Conservation (phyloP, 2,113 vertebrate genomes). For the Hippocampus zosterae region DNA sequence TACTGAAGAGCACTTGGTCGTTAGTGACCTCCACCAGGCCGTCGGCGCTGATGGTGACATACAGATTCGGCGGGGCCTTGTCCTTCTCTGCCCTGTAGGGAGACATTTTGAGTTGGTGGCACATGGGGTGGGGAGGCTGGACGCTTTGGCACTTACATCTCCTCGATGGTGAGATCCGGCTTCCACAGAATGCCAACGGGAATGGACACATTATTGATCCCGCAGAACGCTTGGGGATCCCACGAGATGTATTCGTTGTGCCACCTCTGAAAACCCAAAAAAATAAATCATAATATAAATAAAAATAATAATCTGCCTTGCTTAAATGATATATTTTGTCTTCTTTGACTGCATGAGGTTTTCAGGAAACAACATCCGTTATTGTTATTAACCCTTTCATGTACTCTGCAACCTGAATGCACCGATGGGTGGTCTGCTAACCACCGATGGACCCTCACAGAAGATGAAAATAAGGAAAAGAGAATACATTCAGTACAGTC, state of each 20-base stretch:
- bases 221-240: background rate
- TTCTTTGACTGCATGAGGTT: no score
- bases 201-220: background rate
- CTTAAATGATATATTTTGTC: constrained; percentile 24
- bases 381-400: no score
- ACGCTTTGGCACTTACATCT: background rate
- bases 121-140: no score
- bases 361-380: no score
- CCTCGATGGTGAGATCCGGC: constrained; percentile 1
- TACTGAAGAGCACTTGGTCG: constrained; percentile 55
- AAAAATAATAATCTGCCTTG: no score
- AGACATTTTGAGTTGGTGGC: no score
- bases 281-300: no score
- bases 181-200: background rate
- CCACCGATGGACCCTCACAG: background rate
- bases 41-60: constrained; percentile 35
- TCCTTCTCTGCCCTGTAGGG: constrained; percentile 56
- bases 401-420: no score
- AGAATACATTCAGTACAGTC: no score
- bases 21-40: constrained; percentile 46
- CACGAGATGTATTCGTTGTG: background rate
- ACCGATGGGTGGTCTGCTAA: no score
- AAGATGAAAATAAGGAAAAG: background rate
- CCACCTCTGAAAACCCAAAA: background rate
- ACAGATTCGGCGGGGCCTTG: constrained; percentile 45